Conservation (phyloP, 1,140 invertebrate genomes). For the Sweltsa coloradensis region DNA sequence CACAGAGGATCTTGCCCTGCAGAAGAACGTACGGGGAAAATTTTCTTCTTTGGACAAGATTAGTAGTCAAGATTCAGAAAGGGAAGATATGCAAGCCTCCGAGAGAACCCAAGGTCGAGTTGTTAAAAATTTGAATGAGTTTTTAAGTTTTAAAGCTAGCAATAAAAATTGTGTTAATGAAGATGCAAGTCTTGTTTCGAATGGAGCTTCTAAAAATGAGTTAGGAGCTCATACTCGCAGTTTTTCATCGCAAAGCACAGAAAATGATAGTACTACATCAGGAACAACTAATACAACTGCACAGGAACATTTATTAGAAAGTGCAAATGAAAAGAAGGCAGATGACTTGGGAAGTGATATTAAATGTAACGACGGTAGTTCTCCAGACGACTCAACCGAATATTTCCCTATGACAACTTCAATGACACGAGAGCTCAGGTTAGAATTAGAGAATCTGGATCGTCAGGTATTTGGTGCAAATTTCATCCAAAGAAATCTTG, state of each 20-base stretch:
- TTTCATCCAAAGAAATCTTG: slow-evolving; percentile 7
- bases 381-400: slow-evolving; percentile 64
- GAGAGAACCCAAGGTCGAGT: slow-evolving; percentile 32
- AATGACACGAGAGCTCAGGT: slow-evolving; percentile 63
- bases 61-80: slow-evolving; percentile 25
- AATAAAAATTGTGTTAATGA: too few relatives aligned
- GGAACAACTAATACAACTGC: too few relatives aligned
- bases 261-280: too few relatives aligned
- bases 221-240: too few relatives aligned
- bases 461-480: slow-evolving; percentile 52
- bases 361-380: slow-evolving; percentile 27
- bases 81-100: slow-evolving; percentile 22
- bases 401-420: slow-evolving; percentile 79
- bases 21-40: slow-evolving; percentile 19
- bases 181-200: too few relatives aligned
- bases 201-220: too few relatives aligned
- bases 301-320: too few relatives aligned
- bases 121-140: slow-evolving; percentile 74
- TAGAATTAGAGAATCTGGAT: slow-evolving; percentile 70
- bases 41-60: slow-evolving; percentile 40
- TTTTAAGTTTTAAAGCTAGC: slow-evolving; percentile 57
- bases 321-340: too few relatives aligned
- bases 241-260: too few relatives aligned
- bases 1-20: not conserved
- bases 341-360: too few relatives aligned